A percentile compares a stretch with the other conserved stretches of the same genome.
phyloP scores from a whole-genome alignment of 1,140 invertebrate genomes.

The Drosophila orena region DNA sequence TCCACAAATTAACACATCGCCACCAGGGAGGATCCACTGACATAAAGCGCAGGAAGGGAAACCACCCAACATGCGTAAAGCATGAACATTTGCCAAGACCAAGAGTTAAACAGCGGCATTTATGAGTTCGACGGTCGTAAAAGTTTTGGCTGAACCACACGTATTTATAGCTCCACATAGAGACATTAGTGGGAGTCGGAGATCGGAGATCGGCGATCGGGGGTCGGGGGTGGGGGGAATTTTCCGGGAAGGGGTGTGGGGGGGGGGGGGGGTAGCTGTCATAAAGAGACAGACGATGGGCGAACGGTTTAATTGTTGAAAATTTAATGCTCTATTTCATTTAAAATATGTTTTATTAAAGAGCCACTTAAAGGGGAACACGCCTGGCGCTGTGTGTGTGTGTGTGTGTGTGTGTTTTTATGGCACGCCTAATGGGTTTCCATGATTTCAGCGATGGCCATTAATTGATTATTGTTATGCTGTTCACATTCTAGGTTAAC shows the following conservation, averaged over 20 bases:
- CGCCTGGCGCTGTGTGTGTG: slow-evolving; percentile 3
- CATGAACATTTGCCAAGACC: slow-evolving; percentile 72
- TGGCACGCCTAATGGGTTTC: slow-evolving; percentile 71
- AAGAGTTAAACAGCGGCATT: slow-evolving; percentile 61
- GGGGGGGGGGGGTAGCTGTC: slow-evolving; percentile 27
- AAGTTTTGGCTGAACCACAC: slow-evolving; percentile 51
- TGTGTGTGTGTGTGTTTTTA: slow-evolving; percentile 51
- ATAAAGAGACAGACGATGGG: slow-evolving; percentile 51
- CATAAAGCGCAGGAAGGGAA: slow-evolving; percentile 31
- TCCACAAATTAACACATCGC: slow-evolving; percentile 76
- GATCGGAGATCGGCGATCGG: too few relatives aligned
- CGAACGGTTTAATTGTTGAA: slow-evolving; percentile 76
- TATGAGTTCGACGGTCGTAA: slow-evolving; percentile 73
- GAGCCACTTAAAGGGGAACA: slow-evolving; percentile 67
- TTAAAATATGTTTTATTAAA: slow-evolving; percentile 84
- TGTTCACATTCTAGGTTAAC: slow-evolving; percentile 90
- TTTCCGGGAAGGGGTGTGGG: not conserved
- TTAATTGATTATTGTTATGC: slow-evolving; percentile 60
- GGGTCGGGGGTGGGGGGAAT: not conserved
- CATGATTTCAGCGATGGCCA: slow-evolving; percentile 62
- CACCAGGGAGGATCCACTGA: slow-evolving; percentile 38
- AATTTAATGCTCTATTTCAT: slow-evolving; percentile 79
- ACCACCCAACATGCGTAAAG: slow-evolving; percentile 69
- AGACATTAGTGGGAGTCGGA: slow-evolving; percentile 54
- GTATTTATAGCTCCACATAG: slow-evolving; percentile 76